These are phyloP conservation scores for Andrena chrysosceles DNA, from an alignment of 2,888 invertebrate genomes.

Conservation along the genomic window DNA sequence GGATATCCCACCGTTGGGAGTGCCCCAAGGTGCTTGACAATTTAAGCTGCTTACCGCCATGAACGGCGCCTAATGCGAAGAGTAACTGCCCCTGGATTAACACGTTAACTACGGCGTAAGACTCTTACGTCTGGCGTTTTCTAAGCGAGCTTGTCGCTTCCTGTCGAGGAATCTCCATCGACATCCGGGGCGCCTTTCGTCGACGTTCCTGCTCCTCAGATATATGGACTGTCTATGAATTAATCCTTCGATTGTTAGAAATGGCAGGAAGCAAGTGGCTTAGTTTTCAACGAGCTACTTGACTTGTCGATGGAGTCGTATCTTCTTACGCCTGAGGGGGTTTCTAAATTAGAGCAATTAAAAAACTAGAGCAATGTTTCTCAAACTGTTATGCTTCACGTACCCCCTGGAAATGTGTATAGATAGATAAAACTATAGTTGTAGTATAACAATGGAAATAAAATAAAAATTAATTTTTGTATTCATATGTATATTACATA, in stretches of 20 bases:
- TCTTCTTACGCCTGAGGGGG: too few relatives aligned
- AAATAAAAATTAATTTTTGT: too few relatives aligned
- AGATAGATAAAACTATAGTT: too few relatives aligned
- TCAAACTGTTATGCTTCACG: too few relatives aligned
- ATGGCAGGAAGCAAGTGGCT: not conserved
- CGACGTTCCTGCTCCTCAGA: not conserved
- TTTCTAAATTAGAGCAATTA: too few relatives aligned
- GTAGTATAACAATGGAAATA: too few relatives aligned
- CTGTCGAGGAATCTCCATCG: conserved; percentile 43
- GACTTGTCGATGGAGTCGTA: too few relatives aligned
- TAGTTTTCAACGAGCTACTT: too few relatives aligned
- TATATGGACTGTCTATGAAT: too few relatives aligned
- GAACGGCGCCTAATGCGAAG: conserved; percentile 60
- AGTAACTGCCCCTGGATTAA: conserved; percentile 71
- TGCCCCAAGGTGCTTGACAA: conserved; percentile 65
- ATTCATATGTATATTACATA: too few relatives aligned
- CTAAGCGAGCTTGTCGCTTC: conserved; percentile 30
- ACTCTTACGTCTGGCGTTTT: conserved; percentile 39
- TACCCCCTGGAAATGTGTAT: too few relatives aligned
- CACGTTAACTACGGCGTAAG: conserved; percentile 69
- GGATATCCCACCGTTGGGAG: conserved; percentile 23
- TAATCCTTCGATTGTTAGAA: not conserved
- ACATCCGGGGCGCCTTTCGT: conserved; percentile 8
- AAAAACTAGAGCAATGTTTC: too few relatives aligned
- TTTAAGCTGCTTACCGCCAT: conserved; percentile 70